Percentiles rank a stretch among this genome's conserved stretches.
Conservation (phyloP, 2,888 invertebrate species). For the Mactromeris polynyma region DNA sequence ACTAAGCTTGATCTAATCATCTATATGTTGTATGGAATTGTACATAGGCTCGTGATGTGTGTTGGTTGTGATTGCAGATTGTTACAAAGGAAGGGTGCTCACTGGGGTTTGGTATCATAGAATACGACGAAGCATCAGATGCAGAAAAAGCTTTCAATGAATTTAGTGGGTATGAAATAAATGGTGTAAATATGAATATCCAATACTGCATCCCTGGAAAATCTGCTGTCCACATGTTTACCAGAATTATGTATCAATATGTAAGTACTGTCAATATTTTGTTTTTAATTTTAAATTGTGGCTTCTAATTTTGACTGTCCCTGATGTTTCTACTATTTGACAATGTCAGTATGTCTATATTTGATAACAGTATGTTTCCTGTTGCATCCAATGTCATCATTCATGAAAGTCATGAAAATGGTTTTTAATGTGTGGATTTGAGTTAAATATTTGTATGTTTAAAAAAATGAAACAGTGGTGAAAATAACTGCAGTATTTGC, state of each 20-base stretch:
- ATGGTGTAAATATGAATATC: slow-evolving; percentile 87
- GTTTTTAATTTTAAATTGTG: not conserved
- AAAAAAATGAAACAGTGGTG: too few relatives aligned
- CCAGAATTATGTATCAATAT: slow-evolving; percentile 86
- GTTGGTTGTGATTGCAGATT: slow-evolving; percentile 85
- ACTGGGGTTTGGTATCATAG: slow-evolving; percentile 89
- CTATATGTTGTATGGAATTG: too few relatives aligned
- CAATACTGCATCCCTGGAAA: slow-evolving; percentile 89
- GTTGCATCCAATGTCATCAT: too few relatives aligned
- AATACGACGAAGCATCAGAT: slow-evolving; percentile 83
- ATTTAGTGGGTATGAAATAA: slow-evolving; percentile 77
- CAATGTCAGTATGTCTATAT: too few relatives aligned
- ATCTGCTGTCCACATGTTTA: slow-evolving; percentile 88
- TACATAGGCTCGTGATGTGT: too few relatives aligned
- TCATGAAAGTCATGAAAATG: too few relatives aligned
- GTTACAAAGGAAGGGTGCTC: slow-evolving; percentile 88
- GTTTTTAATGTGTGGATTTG: too few relatives aligned
- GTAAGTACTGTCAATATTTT: slow-evolving; percentile 70
- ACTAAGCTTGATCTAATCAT: too few relatives aligned
- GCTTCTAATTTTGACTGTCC: not conserved
- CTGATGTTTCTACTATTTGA: not conserved
- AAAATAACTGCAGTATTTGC: too few relatives aligned
- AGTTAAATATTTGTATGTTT: too few relatives aligned
- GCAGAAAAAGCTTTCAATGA: slow-evolving; percentile 77
- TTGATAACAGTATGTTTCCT: too few relatives aligned